phyloP scores from a whole-genome alignment of 2,113 vertebrate species.

The Xenotilapia leptura region DNA sequence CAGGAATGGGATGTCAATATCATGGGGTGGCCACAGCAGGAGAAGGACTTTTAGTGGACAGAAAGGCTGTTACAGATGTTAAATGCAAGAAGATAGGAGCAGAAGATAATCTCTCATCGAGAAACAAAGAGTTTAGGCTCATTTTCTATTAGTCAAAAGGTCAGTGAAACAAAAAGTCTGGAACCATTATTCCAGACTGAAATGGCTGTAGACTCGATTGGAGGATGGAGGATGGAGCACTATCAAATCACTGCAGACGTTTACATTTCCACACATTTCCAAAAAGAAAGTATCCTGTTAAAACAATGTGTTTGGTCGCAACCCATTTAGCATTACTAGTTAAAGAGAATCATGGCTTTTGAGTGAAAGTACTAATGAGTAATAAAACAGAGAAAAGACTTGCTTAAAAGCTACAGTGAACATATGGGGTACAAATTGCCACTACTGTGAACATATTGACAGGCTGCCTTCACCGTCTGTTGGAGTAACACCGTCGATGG shows the following conservation, averaged over 20 bases:
- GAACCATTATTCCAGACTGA: background rate
- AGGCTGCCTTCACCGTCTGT: background rate
- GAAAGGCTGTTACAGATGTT: conserved; percentile 18
- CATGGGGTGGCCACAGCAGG: conserved; percentile 29
- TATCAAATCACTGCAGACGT: background rate
- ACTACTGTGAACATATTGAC: background rate
- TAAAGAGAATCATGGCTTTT: background rate
- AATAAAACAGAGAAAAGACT: background rate
- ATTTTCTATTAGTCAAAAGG: background rate
- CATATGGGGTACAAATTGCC: background rate
- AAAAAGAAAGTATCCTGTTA: background rate
- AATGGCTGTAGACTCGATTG: background rate
- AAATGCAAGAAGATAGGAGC: conserved; percentile 13
- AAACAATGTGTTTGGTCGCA: background rate
- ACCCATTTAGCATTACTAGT: background rate
- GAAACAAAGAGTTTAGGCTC: background rate
- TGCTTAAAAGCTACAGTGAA: background rate
- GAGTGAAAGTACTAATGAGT: background rate
- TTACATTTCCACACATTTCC: background rate
- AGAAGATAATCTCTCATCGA: background rate
- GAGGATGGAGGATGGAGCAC: background rate
- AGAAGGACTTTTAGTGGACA: background rate
- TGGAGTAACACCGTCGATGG: background rate
- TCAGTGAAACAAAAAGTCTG: background rate
- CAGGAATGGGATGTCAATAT: conserved; percentile 26